These are phyloP conservation scores for Panthera leo DNA, from an alignment of 2,113 vertebrate species.

Conservation along the genomic window DNA sequence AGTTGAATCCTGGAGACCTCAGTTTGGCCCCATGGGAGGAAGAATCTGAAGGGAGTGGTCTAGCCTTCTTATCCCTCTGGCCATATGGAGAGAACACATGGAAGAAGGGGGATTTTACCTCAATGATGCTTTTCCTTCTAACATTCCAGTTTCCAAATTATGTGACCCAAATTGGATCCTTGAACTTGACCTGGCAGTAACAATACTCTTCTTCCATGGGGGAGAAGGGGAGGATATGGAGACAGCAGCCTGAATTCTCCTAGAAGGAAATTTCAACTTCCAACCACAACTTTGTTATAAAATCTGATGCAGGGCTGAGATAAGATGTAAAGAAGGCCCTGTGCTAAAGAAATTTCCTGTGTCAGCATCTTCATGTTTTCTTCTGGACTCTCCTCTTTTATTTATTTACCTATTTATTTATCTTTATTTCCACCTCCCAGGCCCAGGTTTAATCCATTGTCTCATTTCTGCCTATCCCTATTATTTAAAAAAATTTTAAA, in stretches of 20 bases:
- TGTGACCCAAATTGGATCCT: background rate
- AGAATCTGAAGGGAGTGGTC: background rate
- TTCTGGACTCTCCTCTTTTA: background rate
- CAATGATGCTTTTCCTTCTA: background rate
- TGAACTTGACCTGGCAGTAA: background rate
- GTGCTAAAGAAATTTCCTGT: background rate
- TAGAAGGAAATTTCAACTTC: background rate
- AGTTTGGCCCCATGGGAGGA: background rate
- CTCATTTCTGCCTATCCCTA: background rate
- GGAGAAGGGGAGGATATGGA: background rate
- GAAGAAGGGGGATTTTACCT: background rate
- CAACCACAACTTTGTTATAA: background rate
- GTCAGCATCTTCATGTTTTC: background rate
- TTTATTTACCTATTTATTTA: background rate
- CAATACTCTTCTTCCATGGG: background rate
- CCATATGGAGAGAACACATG: background rate
- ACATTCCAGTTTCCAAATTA: background rate
- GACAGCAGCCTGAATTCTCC: background rate
- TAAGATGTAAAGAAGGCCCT: background rate
- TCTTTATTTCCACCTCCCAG: background rate
- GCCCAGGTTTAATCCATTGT: background rate
- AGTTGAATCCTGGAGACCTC: background rate
- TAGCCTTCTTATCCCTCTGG: background rate
- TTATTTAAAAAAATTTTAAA: background rate
- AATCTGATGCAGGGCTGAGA: background rate